Percentiles rank a stretch among this genome's conserved stretches.
phyloP scores from a whole-genome alignment of 1,140 invertebrate species.

The Holcopasites calliopsidis region DNA sequence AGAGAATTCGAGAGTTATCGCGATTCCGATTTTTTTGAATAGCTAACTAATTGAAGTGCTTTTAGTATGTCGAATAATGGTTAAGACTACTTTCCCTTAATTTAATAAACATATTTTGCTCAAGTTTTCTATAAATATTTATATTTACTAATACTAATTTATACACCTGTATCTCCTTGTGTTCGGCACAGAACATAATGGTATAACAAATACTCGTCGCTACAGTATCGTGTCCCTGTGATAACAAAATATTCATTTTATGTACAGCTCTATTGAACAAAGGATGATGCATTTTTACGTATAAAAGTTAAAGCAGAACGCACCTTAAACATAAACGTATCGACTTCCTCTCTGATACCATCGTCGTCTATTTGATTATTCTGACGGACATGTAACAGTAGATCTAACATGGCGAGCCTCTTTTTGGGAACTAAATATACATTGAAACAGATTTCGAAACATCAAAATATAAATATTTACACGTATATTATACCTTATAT shows the following conservation, averaged over 20 bases:
- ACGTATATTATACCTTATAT: not conserved
- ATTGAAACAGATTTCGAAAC: not conserved
- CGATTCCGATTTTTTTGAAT: too few relatives aligned
- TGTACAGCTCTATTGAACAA: slow-evolving; percentile 39
- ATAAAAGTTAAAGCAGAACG: too few relatives aligned
- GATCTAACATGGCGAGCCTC: slow-evolving; percentile 89
- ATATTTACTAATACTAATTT: too few relatives aligned
- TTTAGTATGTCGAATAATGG: too few relatives aligned
- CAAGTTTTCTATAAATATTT: too few relatives aligned
- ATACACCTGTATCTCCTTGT: too few relatives aligned
- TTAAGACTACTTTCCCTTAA: too few relatives aligned
- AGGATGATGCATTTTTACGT: too few relatives aligned
- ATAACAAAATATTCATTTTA: not conserved
- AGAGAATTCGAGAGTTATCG: too few relatives aligned
- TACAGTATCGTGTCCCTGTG: slow-evolving; percentile 86
- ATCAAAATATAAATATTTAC: not conserved
- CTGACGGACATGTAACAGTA: slow-evolving; percentile 83
- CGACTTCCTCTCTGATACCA: slow-evolving; percentile 90
- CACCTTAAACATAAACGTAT: slow-evolving; percentile 92
- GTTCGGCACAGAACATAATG: slow-evolving; percentile 82
- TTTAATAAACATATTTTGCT: too few relatives aligned
- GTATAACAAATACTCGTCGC: slow-evolving; percentile 82
- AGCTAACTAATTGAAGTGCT: too few relatives aligned
- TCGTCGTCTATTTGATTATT: slow-evolving; percentile 79
- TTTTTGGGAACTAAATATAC: slow-evolving; percentile 78